Evolutionary conservation across 2,113 vertebrate genomes (phyloP).

Genomic region (Gobius niger): DNA sequence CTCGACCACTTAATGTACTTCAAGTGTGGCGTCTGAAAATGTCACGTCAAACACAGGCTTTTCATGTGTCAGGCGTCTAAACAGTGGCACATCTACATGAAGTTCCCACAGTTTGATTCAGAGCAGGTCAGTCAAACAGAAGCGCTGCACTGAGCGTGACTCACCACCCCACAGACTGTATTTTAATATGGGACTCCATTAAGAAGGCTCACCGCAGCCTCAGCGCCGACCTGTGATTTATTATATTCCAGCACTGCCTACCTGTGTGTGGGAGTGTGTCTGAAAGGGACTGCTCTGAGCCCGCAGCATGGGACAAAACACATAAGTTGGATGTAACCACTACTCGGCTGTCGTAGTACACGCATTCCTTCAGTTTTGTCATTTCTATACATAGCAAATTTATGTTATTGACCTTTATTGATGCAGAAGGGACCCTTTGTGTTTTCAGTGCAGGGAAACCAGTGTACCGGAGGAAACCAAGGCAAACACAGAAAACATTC

Average conservation of each 20-base stretch:
- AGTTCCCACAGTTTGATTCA: slow-evolving; percentile 2
- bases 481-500: too few species aligned
- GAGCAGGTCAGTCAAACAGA: slow-evolving; percentile 4
- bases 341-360: too few species aligned
- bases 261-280: background rate
- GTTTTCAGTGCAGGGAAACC: too few species aligned
- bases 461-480: too few species aligned
- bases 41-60: slow-evolving; percentile 3
- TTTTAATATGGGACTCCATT: slow-evolving; percentile 31
- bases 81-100: slow-evolving; percentile 7
- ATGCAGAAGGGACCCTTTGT: too few species aligned
- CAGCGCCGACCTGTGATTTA: background rate
- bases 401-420: too few species aligned
- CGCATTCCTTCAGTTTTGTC: too few species aligned
- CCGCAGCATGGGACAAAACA: too few species aligned
- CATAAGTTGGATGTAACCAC: too few species aligned
- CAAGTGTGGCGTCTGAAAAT: background rate
- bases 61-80: slow-evolving; percentile 16
- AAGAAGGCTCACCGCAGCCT: slow-evolving; percentile 26
- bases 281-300: background rate
- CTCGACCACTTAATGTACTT: background rate
- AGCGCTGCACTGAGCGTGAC: slow-evolving; percentile 23
- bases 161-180: slow-evolving; percentile 23
- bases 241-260: background rate
- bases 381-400: too few species aligned